Conservation (phyloP, 2,888 invertebrate genomes). For the Ischnura elegans region DNA sequence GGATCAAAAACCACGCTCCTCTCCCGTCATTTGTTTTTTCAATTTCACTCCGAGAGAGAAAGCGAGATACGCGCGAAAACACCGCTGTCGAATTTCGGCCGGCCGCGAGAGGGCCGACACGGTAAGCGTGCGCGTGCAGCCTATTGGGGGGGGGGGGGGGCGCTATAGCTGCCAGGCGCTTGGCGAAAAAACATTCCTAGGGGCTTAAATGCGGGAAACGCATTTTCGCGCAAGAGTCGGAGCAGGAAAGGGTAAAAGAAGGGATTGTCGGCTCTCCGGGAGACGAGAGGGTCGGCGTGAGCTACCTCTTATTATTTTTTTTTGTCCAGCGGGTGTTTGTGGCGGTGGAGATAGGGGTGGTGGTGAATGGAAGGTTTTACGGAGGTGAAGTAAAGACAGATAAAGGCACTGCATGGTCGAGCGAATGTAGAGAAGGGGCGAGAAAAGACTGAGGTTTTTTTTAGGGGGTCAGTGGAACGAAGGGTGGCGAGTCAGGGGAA, state of each 20-base stretch:
- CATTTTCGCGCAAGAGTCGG: neutral
- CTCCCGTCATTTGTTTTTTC: too few relatives aligned
- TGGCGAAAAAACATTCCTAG: neutral
- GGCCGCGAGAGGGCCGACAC: neutral
- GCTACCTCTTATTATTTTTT: neutral
- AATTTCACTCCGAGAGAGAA: too few relatives aligned
- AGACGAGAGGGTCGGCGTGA: neutral
- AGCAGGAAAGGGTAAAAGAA: neutral
- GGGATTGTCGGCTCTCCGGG: neutral
- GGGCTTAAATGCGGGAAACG: neutral
- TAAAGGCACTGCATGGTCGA: neutral
- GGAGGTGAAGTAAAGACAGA: neutral
- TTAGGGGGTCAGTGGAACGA: slow-evolving; percentile 16
- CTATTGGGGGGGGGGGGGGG: too few relatives aligned
- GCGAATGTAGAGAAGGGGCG: neutral
- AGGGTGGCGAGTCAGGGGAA: neutral
- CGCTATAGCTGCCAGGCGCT: neutral
- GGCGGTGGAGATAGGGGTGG: neutral
- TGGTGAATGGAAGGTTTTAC: neutral
- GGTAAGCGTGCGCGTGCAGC: neutral
- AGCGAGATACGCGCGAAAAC: neutral
- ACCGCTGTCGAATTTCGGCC: neutral
- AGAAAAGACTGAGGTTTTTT: neutral
- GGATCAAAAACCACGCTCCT: neutral
- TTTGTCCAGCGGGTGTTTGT: neutral